These are phyloP conservation scores for Pteruthius melanotis DNA, from an alignment of 2,113 vertebrate genomes.

Conservation along the genomic window DNA sequence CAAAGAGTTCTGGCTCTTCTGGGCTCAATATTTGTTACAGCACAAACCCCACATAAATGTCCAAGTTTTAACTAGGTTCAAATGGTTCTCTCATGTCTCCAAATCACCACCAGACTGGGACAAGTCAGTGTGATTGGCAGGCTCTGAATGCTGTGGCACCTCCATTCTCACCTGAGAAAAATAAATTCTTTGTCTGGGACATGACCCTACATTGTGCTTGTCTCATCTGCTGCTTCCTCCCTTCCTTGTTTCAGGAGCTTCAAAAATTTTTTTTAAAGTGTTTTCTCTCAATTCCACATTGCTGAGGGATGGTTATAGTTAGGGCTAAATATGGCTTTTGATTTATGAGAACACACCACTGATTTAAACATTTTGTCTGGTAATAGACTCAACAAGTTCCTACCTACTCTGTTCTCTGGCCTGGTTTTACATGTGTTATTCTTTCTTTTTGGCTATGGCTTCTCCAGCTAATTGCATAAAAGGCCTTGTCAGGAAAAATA, in stretches of 20 bases:
- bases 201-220: background rate
- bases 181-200: background rate
- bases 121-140: background rate
- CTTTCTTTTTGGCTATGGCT: slow-evolving; percentile 21
- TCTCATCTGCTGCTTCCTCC: background rate
- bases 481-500: slow-evolving; percentile 28
- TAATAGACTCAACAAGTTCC: slow-evolving; percentile 60
- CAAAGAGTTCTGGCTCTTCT: background rate
- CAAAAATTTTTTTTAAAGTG: background rate
- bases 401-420: slow-evolving; percentile 26
- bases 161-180: background rate
- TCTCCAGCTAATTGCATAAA: slow-evolving; percentile 55
- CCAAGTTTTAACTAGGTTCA: background rate
- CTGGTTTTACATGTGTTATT: slow-evolving; percentile 1
- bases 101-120: background rate
- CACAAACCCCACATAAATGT: background rate
- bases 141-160: background rate
- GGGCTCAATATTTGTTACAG: background rate
- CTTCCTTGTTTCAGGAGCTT: background rate
- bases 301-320: slow-evolving; percentile 30
- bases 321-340: background rate
- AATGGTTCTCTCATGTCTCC: background rate
- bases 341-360: slow-evolving; percentile 28
- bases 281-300: background rate
- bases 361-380: slow-evolving; percentile 35